These are phyloP conservation scores for Potamarius usumacintae DNA, from an alignment of 2,113 vertebrate genomes.

Conservation along the genomic window DNA sequence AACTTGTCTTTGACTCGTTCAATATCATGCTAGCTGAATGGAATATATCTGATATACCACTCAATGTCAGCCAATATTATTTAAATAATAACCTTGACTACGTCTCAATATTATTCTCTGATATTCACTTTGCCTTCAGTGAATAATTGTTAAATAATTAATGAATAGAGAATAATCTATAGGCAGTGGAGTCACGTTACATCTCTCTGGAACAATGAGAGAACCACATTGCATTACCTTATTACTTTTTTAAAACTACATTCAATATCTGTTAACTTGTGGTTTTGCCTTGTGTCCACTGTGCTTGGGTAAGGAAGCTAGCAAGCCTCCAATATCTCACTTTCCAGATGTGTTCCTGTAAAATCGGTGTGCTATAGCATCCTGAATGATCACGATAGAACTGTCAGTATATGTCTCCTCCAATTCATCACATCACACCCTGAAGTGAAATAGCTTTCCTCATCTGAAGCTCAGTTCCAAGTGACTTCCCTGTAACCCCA, in stretches of 20 bases:
- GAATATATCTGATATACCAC: no score
- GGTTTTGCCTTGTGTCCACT: background rate
- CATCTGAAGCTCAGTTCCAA: constrained; percentile 34
- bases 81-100: no score
- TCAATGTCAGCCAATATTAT: no score
- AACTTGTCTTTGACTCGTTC: no score
- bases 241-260: background rate
- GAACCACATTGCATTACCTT: background rate
- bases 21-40: no score
- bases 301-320: background rate
- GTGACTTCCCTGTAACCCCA: constrained; percentile 30
- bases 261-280: background rate
- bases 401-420: constrained; percentile 34
- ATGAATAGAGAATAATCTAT: background rate
- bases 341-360: constrained; percentile 22
- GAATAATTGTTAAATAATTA: no score
- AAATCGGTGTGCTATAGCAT: constrained; percentile 23
- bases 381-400: constrained; percentile 22
- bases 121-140: no score
- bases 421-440: constrained; percentile 27
- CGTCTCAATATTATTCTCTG: no score
- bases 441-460: constrained; percentile 36
- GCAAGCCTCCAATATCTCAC: background rate
- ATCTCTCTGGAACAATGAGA: background rate
- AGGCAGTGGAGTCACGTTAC: background rate